Conservation (phyloP, 2,113 vertebrate genomes). For the Hydrolagus affinis region DNA sequence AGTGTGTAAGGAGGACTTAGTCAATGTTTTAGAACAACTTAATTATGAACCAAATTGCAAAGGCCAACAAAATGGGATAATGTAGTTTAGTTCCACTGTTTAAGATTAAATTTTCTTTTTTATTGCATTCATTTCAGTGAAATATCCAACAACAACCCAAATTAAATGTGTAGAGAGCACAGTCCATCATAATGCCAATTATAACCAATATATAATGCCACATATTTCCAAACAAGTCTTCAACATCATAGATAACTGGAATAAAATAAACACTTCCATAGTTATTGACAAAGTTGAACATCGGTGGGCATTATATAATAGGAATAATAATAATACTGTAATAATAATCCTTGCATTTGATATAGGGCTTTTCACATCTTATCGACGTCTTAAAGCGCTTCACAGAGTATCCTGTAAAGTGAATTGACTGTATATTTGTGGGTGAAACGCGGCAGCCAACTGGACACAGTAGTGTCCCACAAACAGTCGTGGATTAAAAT, state of each 20-base stretch:
- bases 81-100: background rate
- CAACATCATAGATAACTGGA: background rate
- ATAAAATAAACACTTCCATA: background rate
- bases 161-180: background rate
- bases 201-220: background rate
- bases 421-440: too few relatives aligned
- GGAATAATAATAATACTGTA: too few relatives aligned
- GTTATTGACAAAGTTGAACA: background rate
- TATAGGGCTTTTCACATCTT: too few relatives aligned
- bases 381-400: too few relatives aligned
- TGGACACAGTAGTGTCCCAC: too few relatives aligned
- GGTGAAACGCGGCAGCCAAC: too few relatives aligned
- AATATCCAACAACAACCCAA: background rate
- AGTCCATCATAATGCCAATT: background rate
- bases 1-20: background rate
- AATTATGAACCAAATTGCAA: background rate
- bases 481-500: too few relatives aligned
- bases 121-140: background rate
- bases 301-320: background rate
- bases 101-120: background rate
- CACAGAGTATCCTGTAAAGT: too few relatives aligned
- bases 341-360: too few relatives aligned
- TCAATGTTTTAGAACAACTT: background rate
- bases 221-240: background rate
- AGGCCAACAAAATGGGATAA: conserved; percentile 16